Evolutionary conservation across 2,797 vertebrate genomes (phyloP), one percentile per base, ranked within the genome.

Genomic region (Orientallactaga sibirica): DNA sequence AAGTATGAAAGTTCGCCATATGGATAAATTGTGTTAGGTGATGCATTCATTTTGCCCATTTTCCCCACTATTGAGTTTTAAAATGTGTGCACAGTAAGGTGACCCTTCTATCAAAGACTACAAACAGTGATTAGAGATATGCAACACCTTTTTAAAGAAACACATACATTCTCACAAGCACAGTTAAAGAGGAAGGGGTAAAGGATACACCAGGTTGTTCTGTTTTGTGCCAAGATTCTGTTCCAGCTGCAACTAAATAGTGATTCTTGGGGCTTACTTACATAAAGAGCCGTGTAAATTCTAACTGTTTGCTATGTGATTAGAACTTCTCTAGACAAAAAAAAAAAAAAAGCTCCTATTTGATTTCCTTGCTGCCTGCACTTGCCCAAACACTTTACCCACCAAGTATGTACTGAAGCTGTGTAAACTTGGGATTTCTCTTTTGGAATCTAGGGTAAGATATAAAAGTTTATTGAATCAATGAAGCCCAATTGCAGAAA

Each of bases 241-340:
- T 93, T 95, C 95, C 96, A 96, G 95, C 93, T 97, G 96, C 93
- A 93, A 88, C 96, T 92, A 94, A 94, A 96, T 94, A 95, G 95
- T 96, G 91, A 82, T 93, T 97, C 96, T 97, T 93, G 90, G 48
- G 94, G 93, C 92, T 95, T 96, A 94, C 94, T 87, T 96, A 93
- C 96, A 97, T 96, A 97, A 97, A 97, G 78, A 95, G 78, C 82
- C 77, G 58, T 96, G 97, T 95, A 95, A 97, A 97, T 96, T 96
- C 93, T 90, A 93, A 96, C 92, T 97, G 94, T 97, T 97, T 97
- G 93, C 96, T 88, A 85, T 96, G 95, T 96, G 96, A 97, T 97
- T 97, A 97, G 95, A 95, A 92, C 93, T 96, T 96, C 79, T 94
- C 62, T 84, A 82, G 64, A 88, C 84, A 43, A 70, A 71, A 93